Conservation (phyloP, 2,888 invertebrate genomes). For the Nomada ruficornis region DNA sequence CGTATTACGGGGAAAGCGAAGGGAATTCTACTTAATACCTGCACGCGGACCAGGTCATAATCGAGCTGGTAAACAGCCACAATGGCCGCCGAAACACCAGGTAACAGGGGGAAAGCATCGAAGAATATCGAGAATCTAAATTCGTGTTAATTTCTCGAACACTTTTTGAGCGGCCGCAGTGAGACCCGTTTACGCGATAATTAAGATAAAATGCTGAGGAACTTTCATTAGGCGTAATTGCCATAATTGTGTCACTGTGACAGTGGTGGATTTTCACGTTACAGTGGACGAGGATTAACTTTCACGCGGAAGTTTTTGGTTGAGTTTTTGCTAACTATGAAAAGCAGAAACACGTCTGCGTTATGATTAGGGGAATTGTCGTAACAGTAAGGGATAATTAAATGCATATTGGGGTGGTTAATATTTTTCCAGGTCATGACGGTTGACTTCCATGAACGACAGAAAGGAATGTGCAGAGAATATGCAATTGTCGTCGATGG, state of each 20-base stretch:
- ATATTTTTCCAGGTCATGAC: too few relatives aligned
- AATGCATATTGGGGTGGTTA: background rate
- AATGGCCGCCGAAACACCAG: too few relatives aligned
- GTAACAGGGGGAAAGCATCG: background rate
- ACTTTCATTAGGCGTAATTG: constrained; percentile 17
- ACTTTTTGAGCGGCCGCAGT: background rate
- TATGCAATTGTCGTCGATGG: too few relatives aligned
- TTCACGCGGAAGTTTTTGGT: constrained; percentile 5
- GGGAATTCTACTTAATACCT: constrained; percentile 28
- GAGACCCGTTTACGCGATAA: background rate
- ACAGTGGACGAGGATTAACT: background rate
- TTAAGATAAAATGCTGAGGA: constrained; percentile 1
- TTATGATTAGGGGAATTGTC: background rate
- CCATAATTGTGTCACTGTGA: constrained; percentile 16
- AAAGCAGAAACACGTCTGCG: background rate
- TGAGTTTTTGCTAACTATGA: background rate
- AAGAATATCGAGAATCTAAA: background rate
- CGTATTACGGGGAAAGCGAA: constrained; percentile 29
- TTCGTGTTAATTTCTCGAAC: background rate
- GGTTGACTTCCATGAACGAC: too few relatives aligned
- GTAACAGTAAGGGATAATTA: too few relatives aligned
- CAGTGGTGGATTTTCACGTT: background rate
- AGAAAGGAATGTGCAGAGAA: too few relatives aligned
- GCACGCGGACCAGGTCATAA: constrained; percentile 2
- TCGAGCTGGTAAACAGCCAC: constrained; percentile 8